These are phyloP conservation scores for Clarias platycephalus DNA, from an alignment of 2,797 vertebrate genomes.

Conservation along the genomic window DNA sequence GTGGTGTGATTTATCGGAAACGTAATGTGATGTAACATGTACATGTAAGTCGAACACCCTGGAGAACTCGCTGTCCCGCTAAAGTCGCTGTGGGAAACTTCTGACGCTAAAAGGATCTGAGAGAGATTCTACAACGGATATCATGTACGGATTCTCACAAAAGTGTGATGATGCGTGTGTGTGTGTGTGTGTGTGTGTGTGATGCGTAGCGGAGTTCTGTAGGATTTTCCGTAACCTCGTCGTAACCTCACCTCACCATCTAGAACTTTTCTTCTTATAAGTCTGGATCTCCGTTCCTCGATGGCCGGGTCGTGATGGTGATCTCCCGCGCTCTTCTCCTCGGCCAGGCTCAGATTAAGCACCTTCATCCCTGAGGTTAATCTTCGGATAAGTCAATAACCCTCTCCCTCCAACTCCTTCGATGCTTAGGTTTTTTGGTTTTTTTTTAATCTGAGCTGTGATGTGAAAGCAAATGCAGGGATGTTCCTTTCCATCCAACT, in stretches of 20 bases:
- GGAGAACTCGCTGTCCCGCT: no score
- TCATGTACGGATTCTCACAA: no score
- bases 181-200: neutral
- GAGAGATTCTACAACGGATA: no score
- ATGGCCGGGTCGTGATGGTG: neutral
- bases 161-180: no score
- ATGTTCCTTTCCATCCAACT: neutral
- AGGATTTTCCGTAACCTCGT: neutral
- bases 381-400: constrained; percentile 23
- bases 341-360: neutral
- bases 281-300: no score
- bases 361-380: constrained; percentile 14
- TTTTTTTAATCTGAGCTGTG: constrained; percentile 8
- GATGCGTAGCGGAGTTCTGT: neutral
- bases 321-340: constrained; percentile 1
- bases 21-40: no score
- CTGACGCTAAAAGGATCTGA: no score
- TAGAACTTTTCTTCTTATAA: neutral
- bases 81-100: no score
- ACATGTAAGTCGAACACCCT: no score
- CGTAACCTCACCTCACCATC: neutral
- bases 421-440: neutral
- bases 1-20: neutral
- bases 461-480: neutral
- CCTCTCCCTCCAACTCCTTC: neutral